Conservation (phyloP, 2,113 vertebrate species). For the Acanthisitta chloris region DNA sequence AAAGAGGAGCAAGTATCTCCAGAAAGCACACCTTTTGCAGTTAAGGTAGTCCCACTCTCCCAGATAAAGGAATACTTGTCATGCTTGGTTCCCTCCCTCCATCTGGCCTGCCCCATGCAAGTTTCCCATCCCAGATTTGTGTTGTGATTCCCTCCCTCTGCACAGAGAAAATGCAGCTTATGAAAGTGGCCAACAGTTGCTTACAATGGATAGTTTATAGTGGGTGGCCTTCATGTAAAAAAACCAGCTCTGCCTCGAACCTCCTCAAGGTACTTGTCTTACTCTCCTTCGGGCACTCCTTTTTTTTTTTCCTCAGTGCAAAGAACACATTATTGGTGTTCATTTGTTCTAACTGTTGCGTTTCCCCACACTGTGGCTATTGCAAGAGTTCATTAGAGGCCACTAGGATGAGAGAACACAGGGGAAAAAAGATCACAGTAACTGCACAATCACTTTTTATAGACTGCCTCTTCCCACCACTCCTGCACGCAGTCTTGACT, state of each 20-base stretch:
- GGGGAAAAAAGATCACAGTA: neutral
- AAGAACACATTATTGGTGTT: neutral
- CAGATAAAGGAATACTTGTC: neutral
- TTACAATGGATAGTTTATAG: neutral
- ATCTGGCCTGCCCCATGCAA: constrained; percentile 1
- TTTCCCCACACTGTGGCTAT: neutral
- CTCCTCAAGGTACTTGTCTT: neutral
- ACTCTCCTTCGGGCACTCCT: neutral
- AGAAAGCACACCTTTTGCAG: neutral
- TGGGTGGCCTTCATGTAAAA: neutral
- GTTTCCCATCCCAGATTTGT: constrained; percentile 22
- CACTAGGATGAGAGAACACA: neutral
- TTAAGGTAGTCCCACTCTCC: neutral
- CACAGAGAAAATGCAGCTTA: constrained; percentile 16
- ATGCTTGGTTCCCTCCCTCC: neutral
- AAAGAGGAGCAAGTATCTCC: neutral
- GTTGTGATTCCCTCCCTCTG: neutral
- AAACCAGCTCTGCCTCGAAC: neutral
- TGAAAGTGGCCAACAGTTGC: neutral
- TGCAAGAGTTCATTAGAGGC: neutral
- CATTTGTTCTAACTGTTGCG: neutral
- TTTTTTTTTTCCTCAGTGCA: neutral
- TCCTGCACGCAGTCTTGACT: neutral
- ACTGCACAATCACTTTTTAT: neutral
- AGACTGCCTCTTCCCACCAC: neutral